Evolutionary conservation across 2,113 vertebrate genomes (phyloP).

Genomic region (Channa maculata): DNA sequence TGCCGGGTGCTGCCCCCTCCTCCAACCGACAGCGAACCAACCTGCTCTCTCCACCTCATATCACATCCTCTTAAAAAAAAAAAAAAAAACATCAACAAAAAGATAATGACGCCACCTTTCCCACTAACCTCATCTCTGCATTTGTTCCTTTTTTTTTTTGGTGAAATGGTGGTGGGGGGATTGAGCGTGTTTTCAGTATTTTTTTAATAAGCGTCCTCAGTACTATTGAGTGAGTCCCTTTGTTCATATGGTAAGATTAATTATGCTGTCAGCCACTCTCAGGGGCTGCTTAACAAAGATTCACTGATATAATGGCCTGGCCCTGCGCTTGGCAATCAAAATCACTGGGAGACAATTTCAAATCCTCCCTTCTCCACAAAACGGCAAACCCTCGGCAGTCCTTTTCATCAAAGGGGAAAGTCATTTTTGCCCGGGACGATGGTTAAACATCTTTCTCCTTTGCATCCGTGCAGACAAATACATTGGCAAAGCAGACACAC

Average conservation of each 20-base stretch:
- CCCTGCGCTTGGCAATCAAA: constrained; percentile 95
- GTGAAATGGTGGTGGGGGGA: not conserved
- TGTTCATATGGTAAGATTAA: constrained; percentile 99
- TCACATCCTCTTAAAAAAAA: constrained; percentile 84
- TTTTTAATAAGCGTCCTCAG: constrained; percentile 99
- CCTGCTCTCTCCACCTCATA: constrained; percentile 72
- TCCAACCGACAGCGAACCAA: constrained; percentile 20
- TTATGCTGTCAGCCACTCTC: constrained; percentile 99
- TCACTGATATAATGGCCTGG: constrained; percentile 98
- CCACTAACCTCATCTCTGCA: constrained; percentile 20
- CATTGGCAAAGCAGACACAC: constrained; percentile 13
- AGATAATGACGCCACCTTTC: constrained; percentile 84
- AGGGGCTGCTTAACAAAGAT: constrained; percentile 99
- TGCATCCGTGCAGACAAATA: constrained; percentile 44
- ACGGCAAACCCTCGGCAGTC: constrained; percentile 91
- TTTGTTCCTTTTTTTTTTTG: constrained; percentile 74
- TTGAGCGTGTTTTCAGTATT: constrained; percentile 94
- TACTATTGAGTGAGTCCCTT: constrained; percentile 99
- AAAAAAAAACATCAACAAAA: constrained; percentile 76
- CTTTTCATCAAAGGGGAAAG: constrained; percentile 96
- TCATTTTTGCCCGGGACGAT: constrained; percentile 90
- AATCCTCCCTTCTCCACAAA: constrained; percentile 90
- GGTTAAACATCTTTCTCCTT: constrained; percentile 82
- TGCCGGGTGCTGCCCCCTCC: constrained; percentile 73
- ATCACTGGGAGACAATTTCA: constrained; percentile 92